Evolutionary conservation across 2,888 invertebrate species (phyloP).

Genomic region (Hylaea fasciaria): DNA sequence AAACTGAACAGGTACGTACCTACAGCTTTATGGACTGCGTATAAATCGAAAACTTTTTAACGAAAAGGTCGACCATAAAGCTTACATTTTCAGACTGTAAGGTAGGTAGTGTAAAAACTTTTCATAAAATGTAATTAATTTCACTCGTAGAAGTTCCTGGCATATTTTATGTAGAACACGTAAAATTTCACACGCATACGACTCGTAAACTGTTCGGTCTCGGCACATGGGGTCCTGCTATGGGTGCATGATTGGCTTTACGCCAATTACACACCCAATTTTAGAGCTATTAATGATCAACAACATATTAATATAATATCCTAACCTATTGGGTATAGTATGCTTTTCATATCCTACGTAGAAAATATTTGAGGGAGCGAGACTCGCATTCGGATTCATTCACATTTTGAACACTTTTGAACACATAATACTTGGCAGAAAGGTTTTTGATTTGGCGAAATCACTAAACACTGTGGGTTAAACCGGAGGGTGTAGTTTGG

Average conservation of each 20-base stretch:
- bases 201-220: background rate
- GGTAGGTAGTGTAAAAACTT: slow-evolving; percentile 52
- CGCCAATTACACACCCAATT: background rate
- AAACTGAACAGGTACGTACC: background rate
- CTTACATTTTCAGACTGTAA: slow-evolving; percentile 47
- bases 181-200: slow-evolving; percentile 37
- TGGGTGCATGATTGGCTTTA: background rate
- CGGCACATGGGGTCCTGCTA: background rate
- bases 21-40: slow-evolving; percentile 39
- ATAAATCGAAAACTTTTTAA: slow-evolving; percentile 50
- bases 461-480: too few species aligned
- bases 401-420: too few species aligned
- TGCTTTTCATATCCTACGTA: too few species aligned
- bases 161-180: slow-evolving; percentile 47
- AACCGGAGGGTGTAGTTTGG: too few species aligned
- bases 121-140: slow-evolving; percentile 57
- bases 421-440: too few species aligned
- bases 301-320: too few species aligned
- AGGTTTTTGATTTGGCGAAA: too few species aligned
- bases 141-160: slow-evolving; percentile 47
- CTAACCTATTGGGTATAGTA: too few species aligned
- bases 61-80: slow-evolving; percentile 46
- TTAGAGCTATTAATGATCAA: background rate
- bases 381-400: too few species aligned
- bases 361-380: too few species aligned